Evolutionary conservation across 2,797 vertebrate genomes (phyloP).

Genomic region (Aphelocoma californica): DNA sequence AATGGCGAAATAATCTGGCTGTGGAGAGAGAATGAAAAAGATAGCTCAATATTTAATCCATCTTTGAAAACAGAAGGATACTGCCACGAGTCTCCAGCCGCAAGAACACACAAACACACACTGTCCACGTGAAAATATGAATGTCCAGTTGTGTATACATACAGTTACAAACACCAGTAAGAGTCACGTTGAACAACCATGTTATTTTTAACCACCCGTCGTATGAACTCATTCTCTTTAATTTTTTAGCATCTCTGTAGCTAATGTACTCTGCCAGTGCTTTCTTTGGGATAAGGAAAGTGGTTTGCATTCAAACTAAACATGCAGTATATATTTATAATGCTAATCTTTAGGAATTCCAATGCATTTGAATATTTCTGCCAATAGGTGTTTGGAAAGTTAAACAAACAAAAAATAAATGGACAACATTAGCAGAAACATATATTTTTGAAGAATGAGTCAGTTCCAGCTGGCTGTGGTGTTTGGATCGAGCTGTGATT

Average conservation of each 20-base stretch:
- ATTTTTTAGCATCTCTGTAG: not conserved
- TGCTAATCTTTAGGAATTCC: not conserved
- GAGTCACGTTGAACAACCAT: not conserved
- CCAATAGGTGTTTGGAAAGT: not conserved
- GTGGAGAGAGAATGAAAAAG: slow-evolving; percentile 17
- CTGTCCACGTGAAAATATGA: not conserved
- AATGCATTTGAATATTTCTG: slow-evolving; percentile 6
- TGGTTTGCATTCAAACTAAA: not conserved
- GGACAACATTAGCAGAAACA: not conserved
- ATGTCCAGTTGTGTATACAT: not conserved
- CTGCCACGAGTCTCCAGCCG: not conserved
- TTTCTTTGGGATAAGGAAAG: not conserved
- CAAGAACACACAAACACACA: not conserved
- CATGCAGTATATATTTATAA: not conserved
- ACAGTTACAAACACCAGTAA: not conserved
- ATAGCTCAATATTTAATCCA: not conserved
- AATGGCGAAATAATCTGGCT: slow-evolving; percentile 24
- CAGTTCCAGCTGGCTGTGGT: slow-evolving; percentile 35
- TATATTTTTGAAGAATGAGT: slow-evolving; percentile 27
- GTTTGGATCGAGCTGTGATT: not conserved
- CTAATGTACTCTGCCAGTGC: not conserved
- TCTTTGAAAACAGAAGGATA: not conserved
- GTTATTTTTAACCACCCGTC: not conserved
- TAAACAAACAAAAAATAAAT: not conserved
- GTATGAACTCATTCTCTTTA: not conserved